Base-by-base conservation (phyloP, 2,113 vertebrate species). In the Hemibagrus wyckioides region DNA sequence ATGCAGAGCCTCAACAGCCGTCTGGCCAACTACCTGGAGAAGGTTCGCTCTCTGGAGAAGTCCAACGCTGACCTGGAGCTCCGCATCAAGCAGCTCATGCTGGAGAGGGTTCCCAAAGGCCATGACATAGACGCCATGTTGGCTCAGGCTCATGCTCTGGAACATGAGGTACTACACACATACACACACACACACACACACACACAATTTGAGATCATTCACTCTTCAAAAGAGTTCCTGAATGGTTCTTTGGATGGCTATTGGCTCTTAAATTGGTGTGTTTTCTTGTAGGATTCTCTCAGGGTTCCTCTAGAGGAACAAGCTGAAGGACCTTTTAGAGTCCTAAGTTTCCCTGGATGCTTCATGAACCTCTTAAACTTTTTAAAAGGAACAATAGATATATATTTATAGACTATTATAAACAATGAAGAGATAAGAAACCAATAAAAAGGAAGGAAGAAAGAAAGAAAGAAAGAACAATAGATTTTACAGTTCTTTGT, bases 1-100 rank as follows among this genome's bases (percentile, higher is more conserved):
- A 97, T 98, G 97, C 97, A 98, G 94, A 96, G 96, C 88, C 96
- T 98, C 86, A 98, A 98, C 59, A 95, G 67, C 92, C 97, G 97
- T 9, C 93, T 98, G 90, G 97, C 97, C 21, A 97, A 90, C 91
- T 96, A 95, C 90, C 89, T 95, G 93, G 95, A 96, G 87, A 95
- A 97, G 92, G 94, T 96, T 36, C 94, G 91, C 11, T 87, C 94
- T 6, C 92, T 96, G 92, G 96, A 96, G 91, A 93, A 93, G 88
- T 94, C 95, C 90, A 97, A 96, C 19, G 92, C 93, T 15, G 94
- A 95, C 88, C 93, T 96, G 87, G 96, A 97, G 91, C 82, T 88
- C 41, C 95, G 94, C 92, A 96, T 97, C 90, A 97, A 94, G 8
- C 95, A 97, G 87, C 71, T 93, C 89, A 96, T 96, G 95, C 63